A percentile compares a stretch with the other conserved stretches of the same genome.
Conservation (phyloP, 2,888 invertebrate genomes). For the Dasysyrphus albostriatus region DNA sequence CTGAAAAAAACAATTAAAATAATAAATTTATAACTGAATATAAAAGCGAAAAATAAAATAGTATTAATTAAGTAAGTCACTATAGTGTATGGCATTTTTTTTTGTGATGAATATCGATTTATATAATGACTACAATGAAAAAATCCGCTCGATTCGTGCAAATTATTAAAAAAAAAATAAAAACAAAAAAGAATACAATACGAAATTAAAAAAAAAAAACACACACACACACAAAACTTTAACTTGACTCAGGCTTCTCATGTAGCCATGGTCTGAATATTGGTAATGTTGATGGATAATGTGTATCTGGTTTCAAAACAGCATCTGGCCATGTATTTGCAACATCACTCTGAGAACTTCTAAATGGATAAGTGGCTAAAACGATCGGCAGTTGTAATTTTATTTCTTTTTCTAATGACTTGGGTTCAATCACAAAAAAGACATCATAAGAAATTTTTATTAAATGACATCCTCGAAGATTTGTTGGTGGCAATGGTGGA, state of each 20-base stretch:
- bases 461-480: constrained; percentile 96
- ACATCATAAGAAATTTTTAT: constrained; percentile 97
- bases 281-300: constrained; percentile 95
- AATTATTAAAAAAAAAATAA: neutral
- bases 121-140: constrained; percentile 65
- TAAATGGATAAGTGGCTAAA: constrained; percentile 95
- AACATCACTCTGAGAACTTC: constrained; percentile 87
- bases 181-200: constrained; percentile 2
- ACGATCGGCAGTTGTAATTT: constrained; percentile 96
- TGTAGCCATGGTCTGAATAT: constrained; percentile 95
- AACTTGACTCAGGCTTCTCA: constrained; percentile 85
- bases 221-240: constrained; percentile 50
- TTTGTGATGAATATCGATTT: constrained; percentile 65
- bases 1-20: constrained; percentile 15
- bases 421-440: constrained; percentile 95
- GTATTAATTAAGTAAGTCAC: constrained; percentile 49
- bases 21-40: constrained; percentile 11
- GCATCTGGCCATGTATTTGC: constrained; percentile 86
- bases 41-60: constrained; percentile 14
- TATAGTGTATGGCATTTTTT: constrained; percentile 69
- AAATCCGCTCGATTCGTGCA: constrained; percentile 56
- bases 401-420: constrained; percentile 95
- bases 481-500: constrained; percentile 97
- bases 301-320: constrained; percentile 91
- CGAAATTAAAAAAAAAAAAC: constrained; percentile 9